A percentile compares a stretch with the other conserved stretches of the same genome.
Conservation (phyloP, 2,888 invertebrate species). For the Bombylius discolor region DNA sequence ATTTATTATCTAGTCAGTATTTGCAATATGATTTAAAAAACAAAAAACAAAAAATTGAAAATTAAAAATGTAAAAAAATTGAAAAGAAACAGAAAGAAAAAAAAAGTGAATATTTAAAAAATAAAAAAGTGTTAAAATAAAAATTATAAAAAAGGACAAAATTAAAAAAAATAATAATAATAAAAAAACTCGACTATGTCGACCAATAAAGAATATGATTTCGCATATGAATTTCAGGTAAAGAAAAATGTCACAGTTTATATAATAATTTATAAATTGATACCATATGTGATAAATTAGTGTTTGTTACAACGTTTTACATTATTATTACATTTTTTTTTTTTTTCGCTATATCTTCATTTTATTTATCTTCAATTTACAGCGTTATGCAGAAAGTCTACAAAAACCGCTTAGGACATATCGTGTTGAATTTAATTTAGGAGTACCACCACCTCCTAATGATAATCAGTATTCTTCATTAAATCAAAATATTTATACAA, state of each 20-base stretch:
- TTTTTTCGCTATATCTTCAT: slow-evolving; percentile 2
- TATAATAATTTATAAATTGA: neutral
- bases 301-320: too few species aligned
- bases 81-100: neutral
- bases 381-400: slow-evolving; percentile 38
- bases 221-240: slow-evolving; percentile 55
- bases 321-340: too few species aligned
- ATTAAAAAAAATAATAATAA: neutral
- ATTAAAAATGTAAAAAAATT: too few species aligned
- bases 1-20: too few species aligned
- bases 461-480: slow-evolving; percentile 24
- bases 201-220: slow-evolving; percentile 44
- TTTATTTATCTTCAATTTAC: slow-evolving; percentile 5
- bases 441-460: slow-evolving; percentile 24
- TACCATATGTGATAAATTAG: neutral
- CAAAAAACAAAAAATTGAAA: too few species aligned
- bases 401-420: slow-evolving; percentile 37
- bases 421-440: slow-evolving; percentile 32
- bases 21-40: too few species aligned
- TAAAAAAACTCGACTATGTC: neutral
- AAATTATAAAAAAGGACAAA: neutral
- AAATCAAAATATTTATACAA: slow-evolving; percentile 31
- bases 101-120: neutral
- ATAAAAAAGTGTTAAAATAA: neutral
- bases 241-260: slow-evolving; percentile 20